Percentiles rank a stretch among this genome's conserved stretches.
Conservation (phyloP, 2,797 vertebrate species). For the Schizopygopsis malacanthus region DNA sequence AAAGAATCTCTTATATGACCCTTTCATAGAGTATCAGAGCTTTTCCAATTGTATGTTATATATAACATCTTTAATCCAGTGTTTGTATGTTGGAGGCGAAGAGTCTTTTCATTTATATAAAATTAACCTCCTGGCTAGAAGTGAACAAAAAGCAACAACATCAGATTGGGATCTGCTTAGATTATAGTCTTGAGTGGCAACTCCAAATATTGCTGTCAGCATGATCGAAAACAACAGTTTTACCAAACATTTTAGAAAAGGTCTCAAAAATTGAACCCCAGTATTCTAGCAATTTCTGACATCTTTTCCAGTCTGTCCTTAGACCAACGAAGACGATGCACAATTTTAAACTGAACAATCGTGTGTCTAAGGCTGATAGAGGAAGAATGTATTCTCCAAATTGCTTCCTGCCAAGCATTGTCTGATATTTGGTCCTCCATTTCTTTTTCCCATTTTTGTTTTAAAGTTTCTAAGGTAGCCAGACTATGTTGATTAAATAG, state of each 20-base stretch:
- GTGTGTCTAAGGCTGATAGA: slow-evolving; percentile 11
- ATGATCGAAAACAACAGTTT: not conserved
- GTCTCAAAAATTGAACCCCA: slow-evolving; percentile 23
- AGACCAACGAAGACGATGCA: slow-evolving; percentile 35
- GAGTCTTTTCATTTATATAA: too few species aligned
- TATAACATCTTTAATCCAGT: too few species aligned
- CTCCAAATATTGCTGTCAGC: slow-evolving; percentile 20
- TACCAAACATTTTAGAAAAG: slow-evolving; percentile 30
- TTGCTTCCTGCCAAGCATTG: not conserved
- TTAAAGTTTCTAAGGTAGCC: not conserved
- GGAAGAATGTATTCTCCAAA: not conserved
- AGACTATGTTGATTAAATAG: not conserved
- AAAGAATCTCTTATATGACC: too few species aligned
- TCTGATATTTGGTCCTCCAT: slow-evolving; percentile 7
- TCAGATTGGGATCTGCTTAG: too few species aligned
- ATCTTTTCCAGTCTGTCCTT: not conserved
- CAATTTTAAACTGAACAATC: slow-evolving; percentile 38
- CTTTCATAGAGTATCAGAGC: too few species aligned
- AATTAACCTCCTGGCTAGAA: too few species aligned
- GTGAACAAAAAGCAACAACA: too few species aligned
- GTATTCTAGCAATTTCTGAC: not conserved
- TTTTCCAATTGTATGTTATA: too few species aligned
- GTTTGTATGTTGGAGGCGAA: too few species aligned
- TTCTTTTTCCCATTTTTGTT: not conserved
- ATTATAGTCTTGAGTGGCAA: not conserved